phyloP scores from a whole-genome alignment of 2,888 invertebrate genomes.

The Asteroscopus sphinx region DNA sequence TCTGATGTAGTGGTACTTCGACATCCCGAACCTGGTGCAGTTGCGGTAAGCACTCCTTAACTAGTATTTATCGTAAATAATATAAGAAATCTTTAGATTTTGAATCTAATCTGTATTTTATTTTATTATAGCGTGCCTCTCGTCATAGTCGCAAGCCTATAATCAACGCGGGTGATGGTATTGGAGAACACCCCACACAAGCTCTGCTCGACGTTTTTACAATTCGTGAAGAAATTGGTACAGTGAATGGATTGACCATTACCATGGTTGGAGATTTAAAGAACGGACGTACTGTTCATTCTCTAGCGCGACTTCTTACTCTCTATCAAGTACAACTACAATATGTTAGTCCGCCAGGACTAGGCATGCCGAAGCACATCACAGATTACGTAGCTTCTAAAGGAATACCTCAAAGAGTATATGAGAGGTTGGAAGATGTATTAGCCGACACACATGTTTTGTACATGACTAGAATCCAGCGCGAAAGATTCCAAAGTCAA shows the following conservation, averaged over 20 bases:
- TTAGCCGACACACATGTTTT: slow-evolving; percentile 98
- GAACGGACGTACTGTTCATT: slow-evolving; percentile 99
- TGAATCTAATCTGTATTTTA: neutral
- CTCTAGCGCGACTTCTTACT: slow-evolving; percentile 97
- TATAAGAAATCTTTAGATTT: neutral
- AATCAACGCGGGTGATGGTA: slow-evolving; percentile 99
- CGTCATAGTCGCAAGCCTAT: slow-evolving; percentile 96
- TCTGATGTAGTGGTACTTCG: slow-evolving; percentile 98
- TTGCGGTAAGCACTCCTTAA: slow-evolving; percentile 90
- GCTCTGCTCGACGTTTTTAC: slow-evolving; percentile 99
- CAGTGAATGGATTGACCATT: slow-evolving; percentile 98
- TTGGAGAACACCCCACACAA: slow-evolving; percentile 99
- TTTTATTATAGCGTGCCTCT: slow-evolving; percentile 92
- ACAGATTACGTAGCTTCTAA: slow-evolving; percentile 94
- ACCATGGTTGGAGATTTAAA: slow-evolving; percentile 99
- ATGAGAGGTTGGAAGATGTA: slow-evolving; percentile 94
- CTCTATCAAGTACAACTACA: slow-evolving; percentile 97
- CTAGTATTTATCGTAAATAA: no score
- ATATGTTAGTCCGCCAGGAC: slow-evolving; percentile 96
- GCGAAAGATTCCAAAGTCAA: slow-evolving; percentile 95
- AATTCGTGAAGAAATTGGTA: slow-evolving; percentile 99
- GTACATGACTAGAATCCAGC: slow-evolving; percentile 99
- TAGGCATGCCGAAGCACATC: slow-evolving; percentile 98
- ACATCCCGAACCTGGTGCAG: slow-evolving; percentile 98
- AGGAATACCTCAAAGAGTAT: slow-evolving; percentile 94